These are phyloP conservation scores for Acrobasis suavella DNA, from an alignment of 2,888 invertebrate genomes.

Conservation along the genomic window DNA sequence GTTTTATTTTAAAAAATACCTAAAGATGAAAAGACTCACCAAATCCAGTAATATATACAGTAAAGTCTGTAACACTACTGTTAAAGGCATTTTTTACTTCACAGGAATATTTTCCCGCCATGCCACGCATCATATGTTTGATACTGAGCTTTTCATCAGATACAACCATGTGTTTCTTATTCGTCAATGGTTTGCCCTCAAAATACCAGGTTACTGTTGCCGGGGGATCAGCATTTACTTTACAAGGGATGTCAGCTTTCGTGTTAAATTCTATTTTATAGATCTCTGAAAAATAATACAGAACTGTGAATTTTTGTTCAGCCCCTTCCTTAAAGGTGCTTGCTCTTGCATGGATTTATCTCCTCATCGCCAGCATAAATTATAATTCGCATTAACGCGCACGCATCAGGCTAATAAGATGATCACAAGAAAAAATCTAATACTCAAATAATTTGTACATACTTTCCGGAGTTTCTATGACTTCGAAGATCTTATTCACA, in stretches of 20 bases:
- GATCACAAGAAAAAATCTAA: too few relatives aligned
- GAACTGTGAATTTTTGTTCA: too few relatives aligned
- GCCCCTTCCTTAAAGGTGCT: too few relatives aligned
- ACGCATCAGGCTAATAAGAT: too few relatives aligned
- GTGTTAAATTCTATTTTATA: slow-evolving; percentile 38
- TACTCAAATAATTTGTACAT: slow-evolving; percentile 15
- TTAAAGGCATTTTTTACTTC: slow-evolving; percentile 39
- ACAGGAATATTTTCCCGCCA: slow-evolving; percentile 43
- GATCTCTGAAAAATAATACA: slow-evolving; percentile 34
- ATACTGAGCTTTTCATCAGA: slow-evolving; percentile 43
- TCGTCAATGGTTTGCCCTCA: slow-evolving; percentile 31
- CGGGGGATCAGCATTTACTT: slow-evolving; percentile 46
- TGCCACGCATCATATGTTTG: slow-evolving; percentile 39
- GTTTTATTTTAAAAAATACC: too few relatives aligned
- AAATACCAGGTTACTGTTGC: slow-evolving; percentile 47
- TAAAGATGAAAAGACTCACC: slow-evolving; percentile 34
- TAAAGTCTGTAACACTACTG: slow-evolving; percentile 34
- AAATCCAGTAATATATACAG: slow-evolving; percentile 41
- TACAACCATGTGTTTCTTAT: slow-evolving; percentile 34
- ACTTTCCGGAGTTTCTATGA: slow-evolving; percentile 42
- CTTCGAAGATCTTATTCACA: slow-evolving; percentile 34
- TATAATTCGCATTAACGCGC: too few relatives aligned
- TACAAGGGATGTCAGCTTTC: slow-evolving; percentile 39
- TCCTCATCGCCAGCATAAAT: too few relatives aligned
- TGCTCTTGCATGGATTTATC: too few relatives aligned